These are phyloP conservation scores for Sylvilagus bachmani DNA, from an alignment of 2,113 vertebrate genomes.

Conservation along the genomic window DNA sequence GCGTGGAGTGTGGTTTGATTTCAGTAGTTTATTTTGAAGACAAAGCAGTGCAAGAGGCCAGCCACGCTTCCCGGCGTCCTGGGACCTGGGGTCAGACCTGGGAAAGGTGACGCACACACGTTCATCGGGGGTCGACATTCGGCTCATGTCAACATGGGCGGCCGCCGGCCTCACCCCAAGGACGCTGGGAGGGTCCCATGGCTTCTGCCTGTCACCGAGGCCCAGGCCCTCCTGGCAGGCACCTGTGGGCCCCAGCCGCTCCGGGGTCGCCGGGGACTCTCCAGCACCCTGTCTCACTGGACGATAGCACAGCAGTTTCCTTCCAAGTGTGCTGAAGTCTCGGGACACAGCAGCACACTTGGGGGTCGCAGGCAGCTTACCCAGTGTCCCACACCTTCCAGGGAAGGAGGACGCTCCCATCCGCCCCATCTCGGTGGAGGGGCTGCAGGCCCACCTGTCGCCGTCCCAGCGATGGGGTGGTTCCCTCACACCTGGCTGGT, in stretches of 20 bases:
- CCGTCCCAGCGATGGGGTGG: background rate
- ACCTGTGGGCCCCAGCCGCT: background rate
- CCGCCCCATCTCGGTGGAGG: background rate
- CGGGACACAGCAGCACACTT: background rate
- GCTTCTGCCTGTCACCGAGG: constrained; percentile 1
- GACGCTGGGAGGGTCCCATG: constrained; percentile 44
- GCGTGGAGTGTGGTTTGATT: constrained; percentile 86
- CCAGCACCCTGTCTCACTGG: background rate
- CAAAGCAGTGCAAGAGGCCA: constrained; percentile 90
- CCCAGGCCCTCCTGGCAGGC: constrained; percentile 10
- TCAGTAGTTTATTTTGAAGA: constrained; percentile 93
- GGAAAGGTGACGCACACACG: constrained; percentile 83
- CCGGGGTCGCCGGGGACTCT: background rate
- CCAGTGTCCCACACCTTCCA: rapidly evolving
- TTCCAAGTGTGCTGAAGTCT: background rate
- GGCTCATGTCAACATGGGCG: constrained; percentile 84
- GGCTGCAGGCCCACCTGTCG: too few relatives aligned
- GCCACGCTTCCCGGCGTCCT: constrained; percentile 84
- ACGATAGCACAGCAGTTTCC: background rate
- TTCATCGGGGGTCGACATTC: constrained; percentile 83
- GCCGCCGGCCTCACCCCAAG: constrained; percentile 78
- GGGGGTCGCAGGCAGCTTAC: too few relatives aligned
- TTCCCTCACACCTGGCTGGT: background rate
- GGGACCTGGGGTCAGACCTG: constrained; percentile 80
- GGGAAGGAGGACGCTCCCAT: background rate